Percentiles rank a stretch among this genome's conserved stretches.
Conservation (phyloP, 2,888 invertebrate species). For the Andrena flavipes region DNA sequence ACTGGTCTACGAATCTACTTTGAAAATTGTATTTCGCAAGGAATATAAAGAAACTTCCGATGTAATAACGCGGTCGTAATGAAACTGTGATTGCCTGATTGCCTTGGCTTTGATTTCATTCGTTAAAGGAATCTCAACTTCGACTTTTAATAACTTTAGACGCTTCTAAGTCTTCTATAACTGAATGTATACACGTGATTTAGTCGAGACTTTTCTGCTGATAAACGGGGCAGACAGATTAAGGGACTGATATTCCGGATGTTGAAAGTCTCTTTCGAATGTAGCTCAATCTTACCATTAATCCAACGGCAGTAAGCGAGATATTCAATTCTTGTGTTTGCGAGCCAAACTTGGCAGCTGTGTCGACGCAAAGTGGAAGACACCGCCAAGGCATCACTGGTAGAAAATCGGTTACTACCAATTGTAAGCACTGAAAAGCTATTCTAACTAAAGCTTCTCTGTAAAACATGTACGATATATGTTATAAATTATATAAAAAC, state of each 20-base stretch:
- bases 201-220: conserved; percentile 28
- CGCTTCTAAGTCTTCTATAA: conserved; percentile 2
- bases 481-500: conserved; percentile 3
- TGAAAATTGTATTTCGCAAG: not conserved
- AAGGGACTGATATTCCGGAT: conserved; percentile 11
- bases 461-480: conserved; percentile 59
- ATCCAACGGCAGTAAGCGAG: conserved; percentile 97
- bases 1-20: conserved; percentile 7
- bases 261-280: not conserved
- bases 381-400: conserved; percentile 97
- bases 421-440: conserved; percentile 97
- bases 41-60: conserved; percentile 14
- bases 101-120: conserved; percentile 25
- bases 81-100: conserved; percentile 33
- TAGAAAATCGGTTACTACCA: conserved; percentile 97
- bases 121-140: conserved; percentile 34
- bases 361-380: conserved; percentile 95
- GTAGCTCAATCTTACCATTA: conserved; percentile 89
- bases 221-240: conserved; percentile 14
- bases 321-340: conserved; percentile 99
- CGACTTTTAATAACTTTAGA: conserved; percentile 36
- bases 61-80: conserved; percentile 18
- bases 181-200: conserved; percentile 7
- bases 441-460: conserved; percentile 96
- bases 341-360: conserved; percentile 97